phyloP scores from a whole-genome alignment of 2,888 invertebrate species.

The Congeria kusceri region DNA sequence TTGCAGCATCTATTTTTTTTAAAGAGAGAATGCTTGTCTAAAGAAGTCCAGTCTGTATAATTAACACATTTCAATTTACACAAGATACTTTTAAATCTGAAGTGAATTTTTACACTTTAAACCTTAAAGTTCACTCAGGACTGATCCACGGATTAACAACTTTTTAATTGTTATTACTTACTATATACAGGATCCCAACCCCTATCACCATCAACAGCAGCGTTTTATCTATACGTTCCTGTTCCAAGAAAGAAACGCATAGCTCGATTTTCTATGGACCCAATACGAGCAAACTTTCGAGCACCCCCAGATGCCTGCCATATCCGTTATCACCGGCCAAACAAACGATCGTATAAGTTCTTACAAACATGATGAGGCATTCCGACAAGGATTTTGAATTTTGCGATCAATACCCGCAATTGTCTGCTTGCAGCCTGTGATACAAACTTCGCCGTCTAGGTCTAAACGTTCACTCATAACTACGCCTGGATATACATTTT shows the following conservation, averaged over 20 bases:
- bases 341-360: background rate
- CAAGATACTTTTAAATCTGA: too few relatives aligned
- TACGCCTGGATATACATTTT: too few relatives aligned
- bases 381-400: background rate
- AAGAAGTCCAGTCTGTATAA: too few relatives aligned
- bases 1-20: too few relatives aligned
- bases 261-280: background rate
- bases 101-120: too few relatives aligned
- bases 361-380: background rate
- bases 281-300: background rate
- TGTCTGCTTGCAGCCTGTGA: conserved; percentile 6
- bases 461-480: too few relatives aligned
- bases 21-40: too few relatives aligned
- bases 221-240: background rate
- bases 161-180: too few relatives aligned
- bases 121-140: too few relatives aligned
- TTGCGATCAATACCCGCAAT: background rate
- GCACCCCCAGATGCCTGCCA: background rate
- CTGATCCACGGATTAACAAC: too few relatives aligned
- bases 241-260: background rate
- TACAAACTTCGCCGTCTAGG: background rate
- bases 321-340: background rate
- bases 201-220: background rate
- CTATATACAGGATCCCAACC: too few relatives aligned
- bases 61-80: too few relatives aligned